These are phyloP conservation scores for Heliconius hewitsoni DNA, from an alignment of 1,140 invertebrate genomes.

Conservation along the genomic window DNA sequence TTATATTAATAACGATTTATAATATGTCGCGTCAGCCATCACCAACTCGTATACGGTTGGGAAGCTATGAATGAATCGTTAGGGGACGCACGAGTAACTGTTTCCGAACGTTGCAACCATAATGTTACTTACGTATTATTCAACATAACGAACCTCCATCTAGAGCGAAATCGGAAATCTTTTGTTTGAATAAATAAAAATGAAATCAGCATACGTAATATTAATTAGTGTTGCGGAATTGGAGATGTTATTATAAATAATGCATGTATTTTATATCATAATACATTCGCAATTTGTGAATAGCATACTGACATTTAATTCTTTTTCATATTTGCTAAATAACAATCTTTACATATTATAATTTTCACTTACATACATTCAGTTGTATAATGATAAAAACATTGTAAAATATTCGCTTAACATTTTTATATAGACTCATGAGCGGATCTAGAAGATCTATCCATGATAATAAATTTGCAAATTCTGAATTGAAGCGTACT, in stretches of 20 bases:
- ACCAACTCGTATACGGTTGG: conserved; percentile 35
- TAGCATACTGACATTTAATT: not conserved
- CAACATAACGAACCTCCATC: conserved; percentile 11
- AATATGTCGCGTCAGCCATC: conserved; percentile 20
- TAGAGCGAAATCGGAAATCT: conserved; percentile 31
- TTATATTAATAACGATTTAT: not conserved
- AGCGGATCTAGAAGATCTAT: not conserved
- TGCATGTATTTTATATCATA: not conserved
- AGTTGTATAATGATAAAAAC: too few relatives aligned
- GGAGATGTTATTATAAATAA: conserved; percentile 17
- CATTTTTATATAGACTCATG: too few relatives aligned
- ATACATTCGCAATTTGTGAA: not conserved
- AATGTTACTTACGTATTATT: conserved; percentile 23
- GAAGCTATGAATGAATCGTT: conserved; percentile 65
- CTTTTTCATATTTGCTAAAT: not conserved
- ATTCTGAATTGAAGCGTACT: not conserved
- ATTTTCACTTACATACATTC: not conserved
- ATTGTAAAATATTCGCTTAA: too few relatives aligned
- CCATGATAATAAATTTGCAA: not conserved
- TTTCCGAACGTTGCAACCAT: conserved; percentile 43
- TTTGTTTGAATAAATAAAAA: conserved; percentile 28
- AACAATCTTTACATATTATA: not conserved
- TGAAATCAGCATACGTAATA: conserved; percentile 5
- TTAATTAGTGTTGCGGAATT: conserved; percentile 16
- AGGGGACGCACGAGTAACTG: conserved; percentile 55